Conservation (phyloP, 2,797 vertebrate species). For the Acipenser ruthenus region DNA sequence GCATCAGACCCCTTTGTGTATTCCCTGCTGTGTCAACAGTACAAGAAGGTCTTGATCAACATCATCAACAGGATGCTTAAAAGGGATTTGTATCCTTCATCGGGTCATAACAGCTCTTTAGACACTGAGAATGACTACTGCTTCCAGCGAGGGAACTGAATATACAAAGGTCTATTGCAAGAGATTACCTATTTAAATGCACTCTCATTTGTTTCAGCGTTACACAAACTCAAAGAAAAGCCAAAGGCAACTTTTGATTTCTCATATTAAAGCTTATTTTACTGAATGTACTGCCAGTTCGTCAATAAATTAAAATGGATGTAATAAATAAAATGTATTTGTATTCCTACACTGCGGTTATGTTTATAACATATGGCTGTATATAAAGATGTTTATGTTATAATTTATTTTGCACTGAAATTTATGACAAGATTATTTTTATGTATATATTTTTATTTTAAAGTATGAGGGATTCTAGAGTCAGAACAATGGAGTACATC, state of each 20-base stretch:
- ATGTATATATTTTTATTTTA: constrained; percentile 13
- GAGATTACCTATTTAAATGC: constrained; percentile 35
- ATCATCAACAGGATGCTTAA: constrained; percentile 53
- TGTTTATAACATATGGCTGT: constrained; percentile 50
- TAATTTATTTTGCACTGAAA: constrained; percentile 21
- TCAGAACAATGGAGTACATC: no score
- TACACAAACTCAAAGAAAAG: constrained; percentile 15
- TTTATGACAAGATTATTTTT: constrained; percentile 32
- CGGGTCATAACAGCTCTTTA: constrained; percentile 57
- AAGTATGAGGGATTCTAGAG: no score
- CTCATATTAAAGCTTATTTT: constrained; percentile 33
- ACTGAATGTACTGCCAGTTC: constrained; percentile 62
- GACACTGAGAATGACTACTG: constrained; percentile 66
- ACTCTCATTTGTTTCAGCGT: constrained; percentile 53
- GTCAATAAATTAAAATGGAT: not conserved
- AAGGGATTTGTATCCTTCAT: constrained; percentile 51
- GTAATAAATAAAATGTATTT: constrained; percentile 39
- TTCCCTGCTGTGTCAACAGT: constrained; percentile 65
- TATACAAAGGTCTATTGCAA: not conserved
- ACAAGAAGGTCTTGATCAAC: constrained; percentile 61
- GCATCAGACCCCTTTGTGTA: constrained; percentile 66
- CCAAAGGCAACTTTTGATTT: constrained; percentile 20
- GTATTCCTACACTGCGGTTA: constrained; percentile 41
- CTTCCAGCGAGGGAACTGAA: constrained; percentile 57
- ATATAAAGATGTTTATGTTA: constrained; percentile 32